Evolutionary conservation across 2,797 vertebrate genomes (phyloP), one percentile per base, ranked within the genome.

Genomic region (Etheostoma nigrum): DNA sequence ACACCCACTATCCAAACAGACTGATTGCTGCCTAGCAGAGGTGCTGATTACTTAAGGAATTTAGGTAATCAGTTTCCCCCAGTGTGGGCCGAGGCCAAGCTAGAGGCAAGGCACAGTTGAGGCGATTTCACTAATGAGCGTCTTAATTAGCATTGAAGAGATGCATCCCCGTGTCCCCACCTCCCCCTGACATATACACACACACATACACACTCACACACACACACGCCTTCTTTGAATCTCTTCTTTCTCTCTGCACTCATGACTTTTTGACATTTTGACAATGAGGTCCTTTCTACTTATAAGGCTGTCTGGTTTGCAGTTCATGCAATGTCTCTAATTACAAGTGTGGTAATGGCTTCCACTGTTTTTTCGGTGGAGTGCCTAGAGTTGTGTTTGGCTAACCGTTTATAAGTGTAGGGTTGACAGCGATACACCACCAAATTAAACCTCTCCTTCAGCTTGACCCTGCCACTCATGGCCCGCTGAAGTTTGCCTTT

Each of bases 361-460:
- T 87, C 80, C 78, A 72, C 88, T 92, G 89, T 94, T 93, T 93
- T 91, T 85, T 42, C 78, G 77, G 78, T 66, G 76, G 85, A 89
- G 88, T 85, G 92, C 90, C 89, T 83, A 73, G 80, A 94, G 91
- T 93, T 91, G 91, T 94, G 90, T 94, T 95, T 95, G 89, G 82
- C 86, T 88, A 92, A 94, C 77, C 87, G 81, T 90, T 93, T 91
- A 52, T 89, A 91, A 92, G 91, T 92, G 87, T 45, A 40, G 76
- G 62, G 86, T 78, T 81, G 89, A 93, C 86, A 91, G 89, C 86
- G 86, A 92, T 91, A 90, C 90, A 74, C 74, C 78, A 45, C 89
- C 82, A 94, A 94, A 94, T 94, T 85, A 94, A 93, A 91, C 76
- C 87, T 92, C 93, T 93, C 92, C 92, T 94, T 93, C 89, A 90